Conservation (phyloP, 2,888 invertebrate species). For the Herminia tarsipennalis region DNA sequence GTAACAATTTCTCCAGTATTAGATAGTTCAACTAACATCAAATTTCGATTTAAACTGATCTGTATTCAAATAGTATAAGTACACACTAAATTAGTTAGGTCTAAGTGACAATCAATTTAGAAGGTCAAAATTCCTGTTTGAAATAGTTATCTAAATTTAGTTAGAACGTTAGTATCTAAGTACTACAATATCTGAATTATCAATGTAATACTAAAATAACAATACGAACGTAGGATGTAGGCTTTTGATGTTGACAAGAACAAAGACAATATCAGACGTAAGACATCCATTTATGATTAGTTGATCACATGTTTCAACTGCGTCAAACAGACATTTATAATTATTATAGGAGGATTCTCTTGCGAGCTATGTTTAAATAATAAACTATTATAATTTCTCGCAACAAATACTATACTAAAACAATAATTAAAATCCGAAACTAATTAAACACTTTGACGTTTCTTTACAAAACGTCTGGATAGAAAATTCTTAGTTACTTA, state of each 20-base stretch:
- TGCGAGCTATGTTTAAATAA: too few species aligned
- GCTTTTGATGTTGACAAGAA: neutral
- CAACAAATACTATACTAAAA: neutral
- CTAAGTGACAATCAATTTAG: neutral
- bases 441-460: neutral
- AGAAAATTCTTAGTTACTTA: neutral
- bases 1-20: neutral
- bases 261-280: neutral
- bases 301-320: neutral
- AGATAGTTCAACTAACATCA: neutral
- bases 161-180: neutral
- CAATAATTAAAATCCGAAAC: neutral
- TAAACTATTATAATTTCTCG: too few species aligned
- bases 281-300: too few species aligned
- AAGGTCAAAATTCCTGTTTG: neutral
- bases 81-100: neutral
- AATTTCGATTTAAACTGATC: neutral
- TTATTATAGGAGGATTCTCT: neutral
- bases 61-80: neutral
- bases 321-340: too few species aligned
- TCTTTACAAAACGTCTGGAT: too few species aligned
- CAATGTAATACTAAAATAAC: too few species aligned
- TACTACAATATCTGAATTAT: neutral
- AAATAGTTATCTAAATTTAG: neutral
- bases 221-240: too few species aligned